phyloP scores from a whole-genome alignment of 1,140 invertebrate genomes.

The Hycleus phaleratus region DNA sequence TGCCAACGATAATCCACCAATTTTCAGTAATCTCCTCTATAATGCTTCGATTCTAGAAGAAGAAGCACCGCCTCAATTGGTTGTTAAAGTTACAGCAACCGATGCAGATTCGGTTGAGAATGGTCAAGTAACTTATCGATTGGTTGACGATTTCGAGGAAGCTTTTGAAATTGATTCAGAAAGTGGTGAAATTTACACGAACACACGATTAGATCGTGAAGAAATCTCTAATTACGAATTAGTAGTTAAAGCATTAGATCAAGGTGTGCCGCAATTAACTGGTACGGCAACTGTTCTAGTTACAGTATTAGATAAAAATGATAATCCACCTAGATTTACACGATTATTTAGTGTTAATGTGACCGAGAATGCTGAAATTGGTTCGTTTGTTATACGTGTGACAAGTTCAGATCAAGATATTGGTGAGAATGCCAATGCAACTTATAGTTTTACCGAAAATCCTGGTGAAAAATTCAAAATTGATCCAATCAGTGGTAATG shows the following conservation, averaged over 20 bases:
- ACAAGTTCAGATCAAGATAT: conserved; percentile 86
- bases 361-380: conserved; percentile 89
- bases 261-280: conserved; percentile 71
- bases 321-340: conserved; percentile 90
- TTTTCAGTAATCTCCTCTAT: conserved; percentile 73
- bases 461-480: conserved; percentile 84
- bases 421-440: conserved; percentile 79
- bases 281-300: conserved; percentile 80
- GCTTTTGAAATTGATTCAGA: conserved; percentile 74
- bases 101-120: conserved; percentile 85
- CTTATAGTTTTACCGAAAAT: conserved; percentile 83
- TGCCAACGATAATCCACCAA: conserved; percentile 83
- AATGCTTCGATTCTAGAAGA: conserved; percentile 81
- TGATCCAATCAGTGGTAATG: conserved; percentile 80
- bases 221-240: conserved; percentile 75
- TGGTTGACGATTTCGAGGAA: conserved; percentile 66
- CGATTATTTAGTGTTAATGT: conserved; percentile 88
- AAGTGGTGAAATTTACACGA: conserved; percentile 80
- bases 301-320: conserved; percentile 85
- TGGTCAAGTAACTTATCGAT: conserved; percentile 70
- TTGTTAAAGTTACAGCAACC: conserved; percentile 69
- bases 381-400: conserved; percentile 85
- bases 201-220: conserved; percentile 82
- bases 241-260: conserved; percentile 78
- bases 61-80: conserved; percentile 67